phyloP scores from a whole-genome alignment of 2,113 vertebrate genomes.

The Geococcyx californianus region DNA sequence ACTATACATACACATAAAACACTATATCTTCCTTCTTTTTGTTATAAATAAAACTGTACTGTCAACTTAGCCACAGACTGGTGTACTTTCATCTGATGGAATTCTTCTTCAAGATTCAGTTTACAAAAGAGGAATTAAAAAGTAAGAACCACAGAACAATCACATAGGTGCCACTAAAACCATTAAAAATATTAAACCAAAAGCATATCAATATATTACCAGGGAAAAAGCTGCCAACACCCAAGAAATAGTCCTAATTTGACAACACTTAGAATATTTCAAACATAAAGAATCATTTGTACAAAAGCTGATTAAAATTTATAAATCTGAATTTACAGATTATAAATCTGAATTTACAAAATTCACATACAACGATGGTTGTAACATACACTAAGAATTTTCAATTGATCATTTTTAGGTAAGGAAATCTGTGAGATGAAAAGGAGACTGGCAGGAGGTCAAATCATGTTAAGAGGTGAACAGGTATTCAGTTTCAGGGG shows the following conservation, averaged over 20 bases:
- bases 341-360: not conserved
- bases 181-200: not conserved
- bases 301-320: not conserved
- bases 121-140: slow-evolving; percentile 68
- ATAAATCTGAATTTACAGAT: not conserved
- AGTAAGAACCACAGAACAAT: not conserved
- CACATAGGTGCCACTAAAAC: not conserved
- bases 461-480: not conserved
- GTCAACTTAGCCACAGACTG: slow-evolving; percentile 77
- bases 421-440: not conserved
- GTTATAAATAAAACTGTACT: slow-evolving; percentile 74
- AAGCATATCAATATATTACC: not conserved
- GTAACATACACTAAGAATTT: not conserved
- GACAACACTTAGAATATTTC: not conserved
- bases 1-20: not conserved
- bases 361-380: not conserved
- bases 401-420: not conserved
- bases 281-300: not conserved
- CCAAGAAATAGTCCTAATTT: not conserved
- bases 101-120: slow-evolving; percentile 82
- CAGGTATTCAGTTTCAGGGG: not conserved
- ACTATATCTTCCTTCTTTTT: slow-evolving; percentile 75
- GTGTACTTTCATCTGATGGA: slow-evolving; percentile 81
- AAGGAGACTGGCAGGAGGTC: not conserved
- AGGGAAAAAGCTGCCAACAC: not conserved